Evolutionary conservation across 1,140 invertebrate genomes (phyloP), one percentile per base, ranked within the genome.

Genomic region (Spodoptera litura): DNA sequence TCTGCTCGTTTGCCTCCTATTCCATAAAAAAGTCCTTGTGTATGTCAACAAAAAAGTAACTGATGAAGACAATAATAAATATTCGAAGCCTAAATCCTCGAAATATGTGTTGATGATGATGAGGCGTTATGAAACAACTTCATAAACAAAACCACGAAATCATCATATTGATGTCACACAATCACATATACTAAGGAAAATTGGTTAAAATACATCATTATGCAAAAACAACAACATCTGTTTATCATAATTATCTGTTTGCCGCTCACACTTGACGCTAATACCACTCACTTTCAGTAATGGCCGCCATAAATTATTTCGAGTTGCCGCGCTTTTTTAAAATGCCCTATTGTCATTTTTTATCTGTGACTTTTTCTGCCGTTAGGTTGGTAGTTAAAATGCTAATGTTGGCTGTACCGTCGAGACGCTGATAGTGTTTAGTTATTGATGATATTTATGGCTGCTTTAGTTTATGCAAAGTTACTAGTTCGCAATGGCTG

Each of bases 241-340:
- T 49, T 68, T 68, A 68, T 68, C 64, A 68, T 68, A 68, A 68
- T 68, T 68, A 68, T 68, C 64, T 49, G 64, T 9, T 62, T 62
- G 35, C n/a, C 62, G 9, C 64, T 68, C 25, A 38, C 38, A 66
- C 64, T 68, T 53, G 64, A 52, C 64, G 51, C 44, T 64, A 64
- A 64, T 64, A 25, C 35, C 35, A 64, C 38, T 31, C 64, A 27
- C 64, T 68, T 64, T 49, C 15, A 11, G 15, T 52, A 68, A 68
- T 52, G 49, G 49, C 49, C 2, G 6, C 64, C 3, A 52, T 68
- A 68, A 68, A 68, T 52, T 53, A 68, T 68, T 68, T 68, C 49
- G 12, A 68, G 44, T 49, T 25, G 44, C 9, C 11, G 49, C 44
- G 64, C 64, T 51, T 49, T 20, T 68, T 66, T 68, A 52, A 52